A percentile compares a stretch with the other conserved stretches of the same genome.
phyloP scores from a whole-genome alignment of 1,140 invertebrate genomes.

The Macrotrachela quadricornifera region DNA sequence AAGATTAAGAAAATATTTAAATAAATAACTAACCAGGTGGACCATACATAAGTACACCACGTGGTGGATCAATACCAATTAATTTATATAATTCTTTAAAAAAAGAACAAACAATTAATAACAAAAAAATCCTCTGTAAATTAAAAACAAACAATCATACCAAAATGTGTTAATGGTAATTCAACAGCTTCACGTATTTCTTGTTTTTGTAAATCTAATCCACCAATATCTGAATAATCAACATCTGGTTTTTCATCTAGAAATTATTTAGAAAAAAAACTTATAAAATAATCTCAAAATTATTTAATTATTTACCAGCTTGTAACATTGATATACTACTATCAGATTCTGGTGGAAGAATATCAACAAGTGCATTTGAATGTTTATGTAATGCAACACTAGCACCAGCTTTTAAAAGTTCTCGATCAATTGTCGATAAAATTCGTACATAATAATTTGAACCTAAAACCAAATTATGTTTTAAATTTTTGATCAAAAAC shows the following conservation, averaged over 20 bases:
- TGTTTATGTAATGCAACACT: slow-evolving; percentile 91
- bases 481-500: neutral
- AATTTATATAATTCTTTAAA: slow-evolving; percentile 76
- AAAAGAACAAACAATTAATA: no score
- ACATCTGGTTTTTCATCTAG: slow-evolving; percentile 94
- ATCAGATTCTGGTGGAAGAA: slow-evolving; percentile 89
- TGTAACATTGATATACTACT: slow-evolving; percentile 85
- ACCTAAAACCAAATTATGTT: slow-evolving; percentile 30
- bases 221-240: slow-evolving; percentile 86
- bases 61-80: slow-evolving; percentile 66
- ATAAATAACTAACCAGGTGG: slow-evolving; percentile 42
- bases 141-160: no score
- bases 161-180: slow-evolving; percentile 80
- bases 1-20: no score
- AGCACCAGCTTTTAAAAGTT: slow-evolving; percentile 75
- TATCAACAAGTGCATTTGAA: slow-evolving; percentile 88
- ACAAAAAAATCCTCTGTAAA: no score
- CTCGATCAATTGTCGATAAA: slow-evolving; percentile 73
- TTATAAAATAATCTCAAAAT: neutral
- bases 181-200: slow-evolving; percentile 97
- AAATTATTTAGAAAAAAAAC: neutral
- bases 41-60: slow-evolving; percentile 93
- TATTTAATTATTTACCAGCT: slow-evolving; percentile 39
- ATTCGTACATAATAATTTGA: slow-evolving; percentile 97
- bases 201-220: slow-evolving; percentile 98